Evolutionary conservation across 2,888 invertebrate species (phyloP).

Genomic region (Stenchaetothrips biformis): DNA sequence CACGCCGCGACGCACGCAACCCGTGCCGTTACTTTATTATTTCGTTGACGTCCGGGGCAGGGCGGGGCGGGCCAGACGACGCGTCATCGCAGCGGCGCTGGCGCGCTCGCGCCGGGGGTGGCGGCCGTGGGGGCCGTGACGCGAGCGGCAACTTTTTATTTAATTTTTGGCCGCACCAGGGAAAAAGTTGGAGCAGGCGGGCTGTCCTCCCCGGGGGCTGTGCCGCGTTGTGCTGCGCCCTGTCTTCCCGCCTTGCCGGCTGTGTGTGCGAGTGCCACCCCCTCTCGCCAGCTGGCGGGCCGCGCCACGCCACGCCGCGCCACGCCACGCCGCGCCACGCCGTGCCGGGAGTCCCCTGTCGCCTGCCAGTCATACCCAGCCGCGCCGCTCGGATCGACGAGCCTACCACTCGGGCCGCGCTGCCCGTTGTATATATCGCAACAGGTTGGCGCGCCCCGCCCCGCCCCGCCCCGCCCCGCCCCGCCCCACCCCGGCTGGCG

Average conservation of each 20-base stretch:
- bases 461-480: constrained; percentile 11
- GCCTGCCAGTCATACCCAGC: constrained; percentile 20
- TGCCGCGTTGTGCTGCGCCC: background rate
- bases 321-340: background rate
- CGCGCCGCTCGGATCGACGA: background rate
- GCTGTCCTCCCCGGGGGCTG: background rate
- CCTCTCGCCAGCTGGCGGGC: background rate
- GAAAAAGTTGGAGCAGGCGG: constrained; percentile 8
- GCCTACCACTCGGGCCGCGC: background rate
- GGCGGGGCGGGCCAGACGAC: background rate
- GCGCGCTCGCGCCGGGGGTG: background rate
- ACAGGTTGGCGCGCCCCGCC: constrained; percentile 2
- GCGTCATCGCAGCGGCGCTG: background rate
- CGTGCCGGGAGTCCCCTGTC: constrained; percentile 14
- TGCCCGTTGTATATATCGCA: background rate
- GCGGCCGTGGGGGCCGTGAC: background rate
- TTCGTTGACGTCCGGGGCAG: background rate
- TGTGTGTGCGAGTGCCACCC: background rate
- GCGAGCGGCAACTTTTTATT: constrained; percentile 5
- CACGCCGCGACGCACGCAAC: background rate
- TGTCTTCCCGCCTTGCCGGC: background rate
- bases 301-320: background rate
- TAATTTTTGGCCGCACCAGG: constrained; percentile 2
- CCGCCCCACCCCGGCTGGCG: background rate
- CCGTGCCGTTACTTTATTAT: background rate